These are phyloP conservation scores for Micrastur ruficollis DNA, from an alignment of 2,797 vertebrate species.

Conservation along the genomic window DNA sequence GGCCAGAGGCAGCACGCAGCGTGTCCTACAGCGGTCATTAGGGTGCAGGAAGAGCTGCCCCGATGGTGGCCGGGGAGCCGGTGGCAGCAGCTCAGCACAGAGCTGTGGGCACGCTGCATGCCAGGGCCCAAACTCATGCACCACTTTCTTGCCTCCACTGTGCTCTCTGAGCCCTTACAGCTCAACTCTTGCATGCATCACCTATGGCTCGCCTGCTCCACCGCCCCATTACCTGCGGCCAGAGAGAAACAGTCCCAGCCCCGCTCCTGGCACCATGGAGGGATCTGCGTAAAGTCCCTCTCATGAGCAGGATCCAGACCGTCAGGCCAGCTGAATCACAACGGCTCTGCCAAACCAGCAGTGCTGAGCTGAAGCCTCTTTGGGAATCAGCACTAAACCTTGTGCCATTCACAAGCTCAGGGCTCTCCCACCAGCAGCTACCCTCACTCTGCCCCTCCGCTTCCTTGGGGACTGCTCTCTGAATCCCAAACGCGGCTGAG, in stretches of 20 bases:
- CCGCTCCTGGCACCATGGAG: not conserved
- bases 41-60: not conserved
- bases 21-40: accelerated
- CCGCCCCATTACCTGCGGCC: not conserved
- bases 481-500: not conserved
- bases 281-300: not conserved
- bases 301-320: not conserved
- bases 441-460: not conserved
- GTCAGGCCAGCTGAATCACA: not conserved
- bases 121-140: not conserved
- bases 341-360: not conserved
- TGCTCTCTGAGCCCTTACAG: not conserved
- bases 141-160: not conserved
- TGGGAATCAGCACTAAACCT: accelerated
- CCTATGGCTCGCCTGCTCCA: accelerated
- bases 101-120: accelerated
- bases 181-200: not conserved
- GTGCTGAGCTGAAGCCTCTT: not conserved
- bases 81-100: accelerated
- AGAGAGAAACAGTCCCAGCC: not conserved
- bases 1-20: accelerated
- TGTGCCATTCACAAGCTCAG: accelerated
- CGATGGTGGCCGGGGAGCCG: accelerated
- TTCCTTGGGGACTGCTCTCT: not conserved
- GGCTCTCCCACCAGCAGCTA: not conserved